Conservation (phyloP, 2,797 vertebrate species). For the Triplophysa yarkandensis region DNA sequence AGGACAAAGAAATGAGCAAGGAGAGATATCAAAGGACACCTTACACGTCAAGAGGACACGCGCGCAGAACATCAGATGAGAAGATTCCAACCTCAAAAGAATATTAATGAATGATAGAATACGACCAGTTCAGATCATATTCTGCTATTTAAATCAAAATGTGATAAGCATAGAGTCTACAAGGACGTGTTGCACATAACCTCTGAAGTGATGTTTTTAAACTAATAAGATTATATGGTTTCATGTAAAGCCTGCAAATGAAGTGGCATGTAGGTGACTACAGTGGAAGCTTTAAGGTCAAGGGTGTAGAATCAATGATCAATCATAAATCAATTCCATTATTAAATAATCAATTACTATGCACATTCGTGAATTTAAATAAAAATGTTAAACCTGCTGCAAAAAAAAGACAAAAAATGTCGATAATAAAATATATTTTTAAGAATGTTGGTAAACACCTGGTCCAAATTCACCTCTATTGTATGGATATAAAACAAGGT, state of each 20-base stretch:
- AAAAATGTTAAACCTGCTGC: too few relatives aligned
- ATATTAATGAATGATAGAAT: constrained; percentile 39
- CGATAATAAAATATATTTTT: too few relatives aligned
- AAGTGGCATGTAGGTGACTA: background rate
- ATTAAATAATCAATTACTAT: background rate
- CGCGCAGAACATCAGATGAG: constrained; percentile 24
- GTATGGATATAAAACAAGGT: too few relatives aligned
- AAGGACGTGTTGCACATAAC: constrained; percentile 15
- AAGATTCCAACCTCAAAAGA: constrained; percentile 37
- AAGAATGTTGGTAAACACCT: too few relatives aligned
- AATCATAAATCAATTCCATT: background rate
- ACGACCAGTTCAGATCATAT: background rate
- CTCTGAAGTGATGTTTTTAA: constrained; percentile 1
- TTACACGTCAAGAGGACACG: constrained; percentile 12
- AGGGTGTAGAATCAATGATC: background rate
- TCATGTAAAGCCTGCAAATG: background rate
- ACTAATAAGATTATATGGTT: background rate
- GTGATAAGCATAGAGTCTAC: background rate
- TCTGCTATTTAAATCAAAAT: constrained; percentile 5
- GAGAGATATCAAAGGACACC: constrained; percentile 25
- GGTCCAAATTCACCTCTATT: too few relatives aligned
- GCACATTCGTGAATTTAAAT: too few relatives aligned
- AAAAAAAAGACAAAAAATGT: too few relatives aligned
- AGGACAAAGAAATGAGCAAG: constrained; percentile 39
- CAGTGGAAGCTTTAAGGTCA: background rate